phyloP scores from a whole-genome alignment of 2,797 vertebrate genomes.

The Cryptoblepharus egeriae region DNA sequence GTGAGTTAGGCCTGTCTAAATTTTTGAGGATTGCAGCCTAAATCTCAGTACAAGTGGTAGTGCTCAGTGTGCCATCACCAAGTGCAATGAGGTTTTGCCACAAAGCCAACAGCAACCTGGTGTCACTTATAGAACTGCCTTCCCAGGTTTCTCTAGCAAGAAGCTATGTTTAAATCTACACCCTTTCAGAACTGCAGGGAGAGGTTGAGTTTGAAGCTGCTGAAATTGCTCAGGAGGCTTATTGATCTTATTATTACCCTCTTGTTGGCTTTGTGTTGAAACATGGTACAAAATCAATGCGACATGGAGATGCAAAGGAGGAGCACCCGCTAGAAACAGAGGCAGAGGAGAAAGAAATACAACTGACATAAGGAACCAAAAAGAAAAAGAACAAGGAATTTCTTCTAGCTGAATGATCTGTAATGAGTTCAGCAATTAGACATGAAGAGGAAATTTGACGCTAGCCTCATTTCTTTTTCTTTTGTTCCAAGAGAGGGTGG shows the following conservation, averaged over 20 bases:
- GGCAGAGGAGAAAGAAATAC: neutral
- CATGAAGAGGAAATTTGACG: neutral
- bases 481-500: accelerated
- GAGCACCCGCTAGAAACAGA: neutral
- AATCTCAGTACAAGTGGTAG: too few relatives aligned
- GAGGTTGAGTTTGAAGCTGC: neutral
- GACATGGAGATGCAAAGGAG: neutral
- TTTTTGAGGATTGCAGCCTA: too few relatives aligned
- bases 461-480: neutral
- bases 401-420: neutral
- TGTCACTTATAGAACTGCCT: neutral
- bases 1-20: too few relatives aligned
- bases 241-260: neutral
- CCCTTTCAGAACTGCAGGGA: neutral
- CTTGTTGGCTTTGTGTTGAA: neutral
- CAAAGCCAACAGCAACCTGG: too few relatives aligned
- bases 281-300: neutral
- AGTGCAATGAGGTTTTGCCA: too few relatives aligned
- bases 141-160: neutral
- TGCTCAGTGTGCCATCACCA: too few relatives aligned
- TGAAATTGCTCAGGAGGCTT: neutral
- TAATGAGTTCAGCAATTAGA: constrained; percentile 10
- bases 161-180: neutral
- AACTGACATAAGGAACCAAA: neutral
- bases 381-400: neutral